phyloP scores from a whole-genome alignment of 2,888 invertebrate species.

The Zootermopsis nevadensis region DNA sequence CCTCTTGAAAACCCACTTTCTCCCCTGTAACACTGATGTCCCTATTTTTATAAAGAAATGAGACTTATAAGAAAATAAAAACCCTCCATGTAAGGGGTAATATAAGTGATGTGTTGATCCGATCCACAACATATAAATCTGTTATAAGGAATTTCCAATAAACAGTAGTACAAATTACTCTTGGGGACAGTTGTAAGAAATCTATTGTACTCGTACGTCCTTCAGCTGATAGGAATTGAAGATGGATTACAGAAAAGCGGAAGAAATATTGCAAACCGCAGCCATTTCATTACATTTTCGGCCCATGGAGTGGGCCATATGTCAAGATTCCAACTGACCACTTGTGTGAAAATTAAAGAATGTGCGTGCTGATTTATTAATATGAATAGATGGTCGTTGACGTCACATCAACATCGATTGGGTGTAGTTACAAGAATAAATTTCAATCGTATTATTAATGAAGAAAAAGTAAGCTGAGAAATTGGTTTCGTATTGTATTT shows the following conservation, averaged over 20 bases:
- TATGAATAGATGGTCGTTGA: neutral
- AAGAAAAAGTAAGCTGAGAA: too few species aligned
- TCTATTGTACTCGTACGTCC: slow-evolving; percentile 1
- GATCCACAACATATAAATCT: slow-evolving; percentile 23
- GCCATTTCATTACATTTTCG: neutral
- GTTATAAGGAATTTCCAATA: slow-evolving; percentile 44
- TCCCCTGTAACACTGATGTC: too few species aligned
- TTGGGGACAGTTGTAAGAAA: slow-evolving; percentile 10
- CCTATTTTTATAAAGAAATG: too few species aligned
- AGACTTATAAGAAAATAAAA: too few species aligned
- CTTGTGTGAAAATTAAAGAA: neutral
- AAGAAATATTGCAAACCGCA: slow-evolving; percentile 13
- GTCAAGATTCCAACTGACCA: neutral
- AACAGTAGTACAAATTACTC: slow-evolving; percentile 27
- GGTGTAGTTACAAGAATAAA: too few species aligned
- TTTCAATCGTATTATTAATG: too few species aligned
- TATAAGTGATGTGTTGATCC: slow-evolving; percentile 9
- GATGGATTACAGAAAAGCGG: neutral
- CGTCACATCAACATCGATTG: too few species aligned
- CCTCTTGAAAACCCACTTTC: too few species aligned
- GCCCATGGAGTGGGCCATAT: neutral
- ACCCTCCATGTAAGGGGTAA: neutral
- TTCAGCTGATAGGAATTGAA: slow-evolving; percentile 32
- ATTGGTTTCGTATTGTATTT: too few species aligned
- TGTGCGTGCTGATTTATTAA: neutral